These are phyloP conservation scores for Calypte anna DNA, from an alignment of 2,113 vertebrate species.

Conservation along the genomic window DNA sequence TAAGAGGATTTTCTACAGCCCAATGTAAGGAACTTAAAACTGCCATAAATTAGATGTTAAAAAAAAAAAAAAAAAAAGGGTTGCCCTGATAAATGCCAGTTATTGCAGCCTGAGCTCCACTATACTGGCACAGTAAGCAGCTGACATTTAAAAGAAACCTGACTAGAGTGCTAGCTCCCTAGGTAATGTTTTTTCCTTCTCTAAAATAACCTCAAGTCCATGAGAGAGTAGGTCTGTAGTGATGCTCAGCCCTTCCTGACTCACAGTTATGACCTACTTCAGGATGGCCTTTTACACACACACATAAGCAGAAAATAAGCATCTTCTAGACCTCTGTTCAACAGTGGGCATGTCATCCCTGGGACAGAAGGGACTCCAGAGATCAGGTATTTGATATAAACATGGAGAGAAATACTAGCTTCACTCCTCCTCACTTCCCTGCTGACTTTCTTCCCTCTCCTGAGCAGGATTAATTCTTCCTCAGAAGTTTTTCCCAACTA, in stretches of 20 bases:
- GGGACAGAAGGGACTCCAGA: neutral
- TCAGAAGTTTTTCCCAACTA: neutral
- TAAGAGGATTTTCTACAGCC: constrained; percentile 73
- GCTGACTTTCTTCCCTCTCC: neutral
- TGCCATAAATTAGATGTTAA: constrained; percentile 66
- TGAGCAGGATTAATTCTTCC: neutral
- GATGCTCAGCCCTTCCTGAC: neutral
- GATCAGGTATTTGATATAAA: neutral
- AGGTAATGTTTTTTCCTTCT: constrained; percentile 3
- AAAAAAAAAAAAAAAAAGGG: constrained; percentile 52
- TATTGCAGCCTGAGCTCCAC: constrained; percentile 8
- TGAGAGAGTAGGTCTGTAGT: neutral
- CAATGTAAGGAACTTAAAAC: constrained; percentile 63
- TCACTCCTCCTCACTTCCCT: neutral
- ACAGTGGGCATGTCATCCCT: rapidly evolving
- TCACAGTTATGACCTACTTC: constrained; percentile 16
- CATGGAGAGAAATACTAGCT: neutral
- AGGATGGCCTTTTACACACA: neutral
- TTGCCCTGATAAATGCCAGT: constrained; percentile 57
- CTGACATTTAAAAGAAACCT: constrained; percentile 31
- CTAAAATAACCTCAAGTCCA: constrained; percentile 25
- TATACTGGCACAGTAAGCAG: constrained; percentile 1
- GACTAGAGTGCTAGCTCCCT: constrained; percentile 4
- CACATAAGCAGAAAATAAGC: neutral
- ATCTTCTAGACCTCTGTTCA: neutral